Conservation (phyloP, 2,113 vertebrate species). For the Oenanthe melanoleuca region DNA sequence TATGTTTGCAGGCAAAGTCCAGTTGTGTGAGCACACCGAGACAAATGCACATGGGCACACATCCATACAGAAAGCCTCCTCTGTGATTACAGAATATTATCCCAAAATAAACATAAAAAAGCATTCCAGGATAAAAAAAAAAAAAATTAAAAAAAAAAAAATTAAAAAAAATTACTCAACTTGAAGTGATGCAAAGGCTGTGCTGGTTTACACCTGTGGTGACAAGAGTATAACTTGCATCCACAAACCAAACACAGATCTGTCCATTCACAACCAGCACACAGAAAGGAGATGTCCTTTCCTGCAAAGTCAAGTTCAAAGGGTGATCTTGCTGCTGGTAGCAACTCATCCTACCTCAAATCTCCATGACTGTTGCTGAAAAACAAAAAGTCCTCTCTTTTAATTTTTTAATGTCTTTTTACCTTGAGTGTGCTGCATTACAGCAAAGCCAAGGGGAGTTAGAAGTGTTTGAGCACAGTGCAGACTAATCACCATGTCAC, state of each 20-base stretch:
- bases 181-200: neutral
- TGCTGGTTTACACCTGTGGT: neutral
- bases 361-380: neutral
- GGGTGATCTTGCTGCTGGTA: neutral
- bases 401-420: neutral
- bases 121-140: neutral
- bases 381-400: neutral
- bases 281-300: neutral
- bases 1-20: neutral
- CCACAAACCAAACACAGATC: neutral
- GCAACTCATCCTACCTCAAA: neutral
- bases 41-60: fast-evolving
- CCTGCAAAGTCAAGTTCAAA: neutral
- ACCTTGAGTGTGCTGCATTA: neutral
- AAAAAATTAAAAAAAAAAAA: too few relatives aligned
- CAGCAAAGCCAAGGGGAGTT: neutral
- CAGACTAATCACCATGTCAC: neutral
- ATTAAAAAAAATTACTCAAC: neutral
- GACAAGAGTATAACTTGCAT: neutral
- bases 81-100: neutral
- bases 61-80: fast-evolving
- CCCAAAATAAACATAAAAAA: neutral
- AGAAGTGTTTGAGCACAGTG: neutral
- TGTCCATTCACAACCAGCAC: neutral
- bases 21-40: neutral